Percentiles rank a stretch among this genome's conserved stretches.
Conservation (phyloP, 2,797 vertebrate species). For the Periparus ater region DNA sequence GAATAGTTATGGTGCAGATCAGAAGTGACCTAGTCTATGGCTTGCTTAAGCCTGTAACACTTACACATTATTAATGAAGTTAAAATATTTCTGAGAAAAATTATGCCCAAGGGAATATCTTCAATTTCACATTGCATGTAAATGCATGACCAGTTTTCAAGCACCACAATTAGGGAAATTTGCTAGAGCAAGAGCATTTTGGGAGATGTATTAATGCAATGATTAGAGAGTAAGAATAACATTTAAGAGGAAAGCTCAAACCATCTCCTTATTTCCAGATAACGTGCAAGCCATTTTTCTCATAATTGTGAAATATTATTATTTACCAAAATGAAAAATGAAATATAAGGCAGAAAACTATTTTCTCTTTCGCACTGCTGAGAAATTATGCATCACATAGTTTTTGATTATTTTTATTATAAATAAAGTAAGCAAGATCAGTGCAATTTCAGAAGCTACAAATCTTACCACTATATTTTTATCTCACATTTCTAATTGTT, state of each 20-base stretch:
- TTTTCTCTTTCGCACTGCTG: neutral
- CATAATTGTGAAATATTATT: neutral
- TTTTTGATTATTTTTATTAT: neutral
- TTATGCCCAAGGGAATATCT: neutral
- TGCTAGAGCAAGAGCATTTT: neutral
- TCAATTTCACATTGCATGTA: neutral
- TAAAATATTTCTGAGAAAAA: constrained; percentile 22
- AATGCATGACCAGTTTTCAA: constrained; percentile 12
- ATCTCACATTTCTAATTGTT: neutral
- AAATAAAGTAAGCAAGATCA: neutral
- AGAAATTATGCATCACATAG: neutral
- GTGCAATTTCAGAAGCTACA: neutral
- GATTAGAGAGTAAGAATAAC: neutral
- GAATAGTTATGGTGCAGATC: neutral
- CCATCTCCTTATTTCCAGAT: neutral
- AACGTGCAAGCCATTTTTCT: neutral
- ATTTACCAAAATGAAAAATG: neutral
- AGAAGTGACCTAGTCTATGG: neutral
- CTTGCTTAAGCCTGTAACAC: neutral
- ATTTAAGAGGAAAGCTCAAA: neutral
- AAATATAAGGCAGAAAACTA: neutral
- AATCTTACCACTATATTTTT: neutral
- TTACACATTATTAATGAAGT: constrained; percentile 11
- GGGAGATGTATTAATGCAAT: neutral
- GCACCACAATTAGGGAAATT: neutral